phyloP scores from a whole-genome alignment of 1,140 invertebrate species.

The Acyrthosiphon pisum region DNA sequence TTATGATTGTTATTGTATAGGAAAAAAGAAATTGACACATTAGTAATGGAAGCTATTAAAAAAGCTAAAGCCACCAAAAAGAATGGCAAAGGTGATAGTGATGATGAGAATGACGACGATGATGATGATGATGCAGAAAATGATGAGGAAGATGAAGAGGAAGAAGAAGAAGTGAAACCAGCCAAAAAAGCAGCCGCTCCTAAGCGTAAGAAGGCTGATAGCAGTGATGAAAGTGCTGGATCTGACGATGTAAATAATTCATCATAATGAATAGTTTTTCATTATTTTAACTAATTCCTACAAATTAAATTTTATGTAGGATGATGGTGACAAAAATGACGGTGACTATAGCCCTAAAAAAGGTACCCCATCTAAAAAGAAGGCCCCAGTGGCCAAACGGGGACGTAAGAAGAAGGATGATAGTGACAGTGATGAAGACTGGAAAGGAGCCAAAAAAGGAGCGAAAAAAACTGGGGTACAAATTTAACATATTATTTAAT shows the following conservation, averaged over 20 bases:
- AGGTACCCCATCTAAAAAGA: slow-evolving; percentile 64
- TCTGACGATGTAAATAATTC: slow-evolving; percentile 61
- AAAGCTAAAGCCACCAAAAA: slow-evolving; percentile 67
- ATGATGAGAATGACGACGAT: slow-evolving; percentile 66
- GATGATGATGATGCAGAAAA: slow-evolving; percentile 68
- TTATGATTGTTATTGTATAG: slow-evolving; percentile 63
- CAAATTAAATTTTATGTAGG: slow-evolving; percentile 59
- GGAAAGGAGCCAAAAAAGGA: slow-evolving; percentile 70
- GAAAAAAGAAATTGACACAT: slow-evolving; percentile 83
- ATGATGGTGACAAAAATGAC: slow-evolving; percentile 70
- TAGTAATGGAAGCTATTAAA: slow-evolving; percentile 80
- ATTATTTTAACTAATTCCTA: neutral
- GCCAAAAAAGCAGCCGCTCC: slow-evolving; percentile 67
- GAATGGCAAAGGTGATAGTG: slow-evolving; percentile 68
- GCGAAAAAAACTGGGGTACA: slow-evolving; percentile 64
- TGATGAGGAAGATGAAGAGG: slow-evolving; percentile 64
- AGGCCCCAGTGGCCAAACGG: slow-evolving; percentile 64
- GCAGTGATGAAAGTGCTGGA: slow-evolving; percentile 69
- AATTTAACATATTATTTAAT: slow-evolving; percentile 29
- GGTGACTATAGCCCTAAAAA: slow-evolving; percentile 76
- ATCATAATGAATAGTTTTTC: slow-evolving; percentile 33
- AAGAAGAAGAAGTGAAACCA: slow-evolving; percentile 69
- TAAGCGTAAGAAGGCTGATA: slow-evolving; percentile 70
- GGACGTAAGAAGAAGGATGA: slow-evolving; percentile 75
- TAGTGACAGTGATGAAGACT: slow-evolving; percentile 79